Percentiles rank a stretch among this genome's conserved stretches.
phyloP scores from a whole-genome alignment of 2,888 invertebrate species.

The Apotomis capreana region DNA sequence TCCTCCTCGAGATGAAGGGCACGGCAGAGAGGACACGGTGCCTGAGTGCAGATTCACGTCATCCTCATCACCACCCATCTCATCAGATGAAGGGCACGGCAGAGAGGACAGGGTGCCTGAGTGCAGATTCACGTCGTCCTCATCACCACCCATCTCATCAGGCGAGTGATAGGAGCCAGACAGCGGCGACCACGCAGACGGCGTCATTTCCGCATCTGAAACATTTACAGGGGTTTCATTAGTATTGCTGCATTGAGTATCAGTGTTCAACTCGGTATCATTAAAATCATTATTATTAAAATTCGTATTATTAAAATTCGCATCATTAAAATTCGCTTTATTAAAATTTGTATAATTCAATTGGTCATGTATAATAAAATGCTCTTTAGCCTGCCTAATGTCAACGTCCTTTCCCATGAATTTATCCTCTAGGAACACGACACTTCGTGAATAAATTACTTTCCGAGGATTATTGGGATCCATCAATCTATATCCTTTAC shows the following conservation, averaged over 20 bases:
- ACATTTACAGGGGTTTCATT: conserved; percentile 2
- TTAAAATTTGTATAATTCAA: conserved; percentile 4
- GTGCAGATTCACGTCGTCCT: neutral
- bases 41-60: too few relatives aligned
- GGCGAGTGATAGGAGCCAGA: conserved; percentile 7
- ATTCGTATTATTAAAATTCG: neutral
- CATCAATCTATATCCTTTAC: conserved; percentile 28
- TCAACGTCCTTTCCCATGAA: neutral
- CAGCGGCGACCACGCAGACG: conserved; percentile 1
- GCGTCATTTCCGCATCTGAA: conserved; percentile 12
- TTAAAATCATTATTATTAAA: neutral
- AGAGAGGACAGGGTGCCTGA: too few relatives aligned
- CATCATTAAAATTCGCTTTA: too few relatives aligned
- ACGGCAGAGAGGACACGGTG: too few relatives aligned
- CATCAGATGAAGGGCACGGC: neutral
- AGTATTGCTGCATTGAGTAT: neutral
- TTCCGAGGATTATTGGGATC: conserved; percentile 5
- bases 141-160: conserved; percentile 2
- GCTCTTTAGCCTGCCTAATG: conserved; percentile 4
- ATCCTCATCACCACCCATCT: conserved; percentile 3
- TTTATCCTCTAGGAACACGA: conserved; percentile 3
- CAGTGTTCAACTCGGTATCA: neutral
- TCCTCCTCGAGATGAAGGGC: too few relatives aligned
- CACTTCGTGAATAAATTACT: conserved; percentile 2
- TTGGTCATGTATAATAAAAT: conserved; percentile 2